phyloP scores from a whole-genome alignment of 2,888 invertebrate genomes.

The Meloe dianella region DNA sequence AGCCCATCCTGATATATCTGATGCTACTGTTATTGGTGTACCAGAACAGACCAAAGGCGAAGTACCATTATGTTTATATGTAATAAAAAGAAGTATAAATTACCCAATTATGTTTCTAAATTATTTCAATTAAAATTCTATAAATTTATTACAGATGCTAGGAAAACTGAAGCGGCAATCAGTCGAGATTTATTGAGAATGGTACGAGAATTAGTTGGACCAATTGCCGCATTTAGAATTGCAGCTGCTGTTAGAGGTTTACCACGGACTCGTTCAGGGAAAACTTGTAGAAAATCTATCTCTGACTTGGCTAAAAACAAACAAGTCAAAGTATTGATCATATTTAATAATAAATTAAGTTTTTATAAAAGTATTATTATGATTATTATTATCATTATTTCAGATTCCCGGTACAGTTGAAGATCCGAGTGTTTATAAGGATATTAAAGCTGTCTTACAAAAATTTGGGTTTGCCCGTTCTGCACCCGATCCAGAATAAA shows the following conservation, averaged over 20 bases:
- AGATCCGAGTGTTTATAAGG: conserved; percentile 80
- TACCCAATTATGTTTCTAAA: not conserved
- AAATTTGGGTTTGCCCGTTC: conserved; percentile 76
- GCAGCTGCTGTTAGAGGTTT: conserved; percentile 80
- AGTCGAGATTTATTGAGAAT: conserved; percentile 64
- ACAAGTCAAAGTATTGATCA: conserved; percentile 67
- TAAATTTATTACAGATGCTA: conserved; percentile 52
- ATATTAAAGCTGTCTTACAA: conserved; percentile 77
- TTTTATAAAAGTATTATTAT: no score
- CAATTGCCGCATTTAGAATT: conserved; percentile 86
- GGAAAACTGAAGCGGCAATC: conserved; percentile 62
- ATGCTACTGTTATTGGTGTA: conserved; percentile 89
- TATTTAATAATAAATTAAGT: not conserved
- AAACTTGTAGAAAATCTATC: conserved; percentile 79
- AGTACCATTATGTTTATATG: conserved; percentile 86
- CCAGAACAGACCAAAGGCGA: conserved; percentile 90
- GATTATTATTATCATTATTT: conserved; percentile 39
- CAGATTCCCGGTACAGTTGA: conserved; percentile 86
- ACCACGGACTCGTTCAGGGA: conserved; percentile 88
- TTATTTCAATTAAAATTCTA: not conserved
- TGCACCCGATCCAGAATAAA: conserved; percentile 68
- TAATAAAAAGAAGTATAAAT: conserved; percentile 68
- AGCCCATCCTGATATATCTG: conserved; percentile 83
- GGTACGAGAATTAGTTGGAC: conserved; percentile 75
- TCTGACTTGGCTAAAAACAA: conserved; percentile 84